A percentile compares a stretch with the other conserved stretches of the same genome.
Conservation (phyloP, 2,113 vertebrate species). For the Carassius carassius region DNA sequence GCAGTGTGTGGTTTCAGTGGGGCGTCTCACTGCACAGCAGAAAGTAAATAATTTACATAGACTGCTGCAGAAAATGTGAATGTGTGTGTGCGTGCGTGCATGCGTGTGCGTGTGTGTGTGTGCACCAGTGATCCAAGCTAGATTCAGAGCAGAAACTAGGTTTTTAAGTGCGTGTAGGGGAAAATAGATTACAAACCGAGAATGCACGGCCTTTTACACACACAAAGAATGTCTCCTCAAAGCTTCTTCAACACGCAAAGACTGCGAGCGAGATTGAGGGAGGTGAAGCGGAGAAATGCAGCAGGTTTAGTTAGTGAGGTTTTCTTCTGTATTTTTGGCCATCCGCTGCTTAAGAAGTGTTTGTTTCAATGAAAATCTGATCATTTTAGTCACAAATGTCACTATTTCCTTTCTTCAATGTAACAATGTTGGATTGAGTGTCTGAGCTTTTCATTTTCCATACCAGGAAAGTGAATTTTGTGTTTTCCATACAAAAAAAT, state of each 20-base stretch:
- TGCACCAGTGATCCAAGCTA: conserved; percentile 5
- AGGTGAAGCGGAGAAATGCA: neutral
- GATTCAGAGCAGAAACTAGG: neutral
- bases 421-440: neutral
- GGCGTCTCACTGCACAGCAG: conserved; percentile 6
- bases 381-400: neutral
- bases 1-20: conserved; percentile 19
- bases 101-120: neutral
- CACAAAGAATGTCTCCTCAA: neutral
- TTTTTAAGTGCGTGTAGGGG: conserved; percentile 13
- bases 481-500: neutral
- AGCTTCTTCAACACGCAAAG: neutral
- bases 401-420: neutral
- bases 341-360: neutral
- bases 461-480: neutral
- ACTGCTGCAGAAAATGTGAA: conserved; percentile 64
- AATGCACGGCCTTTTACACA: neutral
- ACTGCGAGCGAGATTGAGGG: neutral
- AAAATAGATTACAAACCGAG: conserved; percentile 24
- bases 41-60: conserved; percentile 74
- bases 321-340: neutral
- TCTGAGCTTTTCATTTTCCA: neutral
- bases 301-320: neutral
- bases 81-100: neutral
- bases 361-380: neutral